These are phyloP conservation scores for Notamacropus eugenii DNA, from an alignment of 2,797 vertebrate species.

Conservation along the genomic window DNA sequence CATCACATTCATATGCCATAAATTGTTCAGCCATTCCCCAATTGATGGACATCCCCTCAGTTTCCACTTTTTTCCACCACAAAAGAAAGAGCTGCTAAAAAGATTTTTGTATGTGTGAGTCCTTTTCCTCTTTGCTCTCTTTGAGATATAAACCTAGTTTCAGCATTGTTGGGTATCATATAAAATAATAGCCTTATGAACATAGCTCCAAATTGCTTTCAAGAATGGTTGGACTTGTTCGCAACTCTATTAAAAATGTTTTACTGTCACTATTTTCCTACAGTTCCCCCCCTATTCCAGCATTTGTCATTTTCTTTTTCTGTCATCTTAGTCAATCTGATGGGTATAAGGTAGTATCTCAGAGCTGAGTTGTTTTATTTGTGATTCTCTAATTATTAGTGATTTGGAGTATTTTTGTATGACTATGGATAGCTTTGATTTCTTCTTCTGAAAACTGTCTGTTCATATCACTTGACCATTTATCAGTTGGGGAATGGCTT, in stretches of 20 bases:
- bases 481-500: background rate
- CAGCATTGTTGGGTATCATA: background rate
- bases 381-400: background rate
- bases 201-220: too few species aligned
- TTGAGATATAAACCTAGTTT: background rate
- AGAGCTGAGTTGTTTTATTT: background rate
- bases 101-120: background rate
- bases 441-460: background rate
- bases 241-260: background rate
- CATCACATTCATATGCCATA: background rate
- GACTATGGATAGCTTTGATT: background rate
- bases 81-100: background rate
- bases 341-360: background rate
- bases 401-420: background rate
- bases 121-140: background rate
- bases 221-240: too few species aligned
- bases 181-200: background rate
- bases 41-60: background rate
- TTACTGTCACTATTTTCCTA: background rate
- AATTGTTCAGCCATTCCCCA: background rate
- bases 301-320: background rate
- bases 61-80: background rate
- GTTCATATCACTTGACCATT: background rate
- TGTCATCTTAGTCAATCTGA: background rate
- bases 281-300: background rate